Evolutionary conservation across 2,113 vertebrate species (phyloP), one percentile per base, ranked within the genome.

Genomic region (Apaloderma vittatum): DNA sequence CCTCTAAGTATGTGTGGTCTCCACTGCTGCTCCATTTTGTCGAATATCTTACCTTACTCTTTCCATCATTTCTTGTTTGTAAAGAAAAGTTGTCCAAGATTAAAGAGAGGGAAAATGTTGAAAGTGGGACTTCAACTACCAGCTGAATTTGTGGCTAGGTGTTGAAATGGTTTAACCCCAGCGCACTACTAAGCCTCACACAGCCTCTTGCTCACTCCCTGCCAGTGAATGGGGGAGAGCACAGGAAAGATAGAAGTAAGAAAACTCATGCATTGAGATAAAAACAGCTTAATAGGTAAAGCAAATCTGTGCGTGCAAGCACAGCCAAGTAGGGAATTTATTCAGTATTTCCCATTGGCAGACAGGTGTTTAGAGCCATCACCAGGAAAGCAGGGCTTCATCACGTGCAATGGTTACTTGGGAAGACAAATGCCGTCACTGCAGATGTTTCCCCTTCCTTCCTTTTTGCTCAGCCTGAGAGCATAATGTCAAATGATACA

Each of bases 401-500:
- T 62, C 15, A 30, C 1, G 2, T 0, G 0, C 19, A 62, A 34
- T 1, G 1, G 23, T 51, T n/a, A 43, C 30, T 34, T 83, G 11
- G 30, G 46, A 45, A 22, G 46, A 23, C 30, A 30, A 43, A 34
- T 2, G 2, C 36, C 12, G 29, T 62, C 15, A 19, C 36, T 61
- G 4, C 7, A 4, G 37, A 24, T 0, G 3, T 59, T 6, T 8
- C 6, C 15, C 14, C 22, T 27, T 54, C 37, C 37, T 54, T 3
- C 15, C 23, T 13, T 36, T 43, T 52, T 27, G 15, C 45, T 17
- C 45, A 46, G 45, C 18, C 18, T 46, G 45, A 46, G 24, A 45
- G 20, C 37, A 21, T 1, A 1, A n/a, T 11, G 13, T 22, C 37
- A 34, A 3, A 9, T 43, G 34, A 19, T 43, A 6, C 58, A 40